A percentile compares a stretch with the other conserved stretches of the same genome.
These are phyloP conservation scores for Nowickia ferox DNA, from an alignment of 2,888 invertebrate species.

Conservation along the genomic window DNA sequence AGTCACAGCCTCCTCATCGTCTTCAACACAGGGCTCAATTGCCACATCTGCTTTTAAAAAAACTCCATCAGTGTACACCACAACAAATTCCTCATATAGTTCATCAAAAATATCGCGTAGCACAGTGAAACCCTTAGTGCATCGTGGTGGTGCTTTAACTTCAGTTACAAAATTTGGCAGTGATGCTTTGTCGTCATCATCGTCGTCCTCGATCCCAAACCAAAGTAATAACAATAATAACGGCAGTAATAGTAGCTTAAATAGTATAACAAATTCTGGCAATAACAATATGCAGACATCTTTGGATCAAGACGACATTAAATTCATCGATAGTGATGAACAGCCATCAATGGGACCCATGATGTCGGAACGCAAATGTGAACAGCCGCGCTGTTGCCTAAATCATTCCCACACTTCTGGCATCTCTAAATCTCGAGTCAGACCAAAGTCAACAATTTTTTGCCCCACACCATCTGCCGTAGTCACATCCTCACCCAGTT, in stretches of 20 bases:
- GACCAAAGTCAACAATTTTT: conserved; percentile 80
- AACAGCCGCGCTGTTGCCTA: conserved; percentile 64
- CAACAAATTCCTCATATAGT: conserved; percentile 46
- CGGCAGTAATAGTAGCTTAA: conserved; percentile 72
- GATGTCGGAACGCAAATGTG: conserved; percentile 65
- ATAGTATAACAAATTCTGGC: conserved; percentile 69
- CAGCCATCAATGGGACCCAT: conserved; percentile 58
- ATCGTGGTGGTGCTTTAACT: conserved; percentile 62
- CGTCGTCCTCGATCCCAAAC: conserved; percentile 60
- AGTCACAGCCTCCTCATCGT: conserved; percentile 57
- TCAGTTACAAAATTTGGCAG: conserved; percentile 6
- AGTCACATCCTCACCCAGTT: conserved; percentile 60
- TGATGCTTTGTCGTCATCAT: conserved; percentile 24
- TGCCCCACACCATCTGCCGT: conserved; percentile 73
- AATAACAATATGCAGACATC: conserved; percentile 73
- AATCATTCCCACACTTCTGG: conserved; percentile 54
- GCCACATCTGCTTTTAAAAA: conserved; percentile 56
- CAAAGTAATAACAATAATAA: conserved; percentile 72
- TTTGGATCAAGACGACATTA: conserved; percentile 80
- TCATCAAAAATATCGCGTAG: conserved; percentile 63
- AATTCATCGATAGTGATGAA: conserved; percentile 80
- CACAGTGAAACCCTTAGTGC: conserved; percentile 71
- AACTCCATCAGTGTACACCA: conserved; percentile 43
- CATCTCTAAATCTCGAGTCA: conserved; percentile 61
- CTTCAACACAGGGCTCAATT: conserved; percentile 53